Evolutionary conservation across 2,888 invertebrate species (phyloP).

Genomic region (Sepiola atlantica): DNA sequence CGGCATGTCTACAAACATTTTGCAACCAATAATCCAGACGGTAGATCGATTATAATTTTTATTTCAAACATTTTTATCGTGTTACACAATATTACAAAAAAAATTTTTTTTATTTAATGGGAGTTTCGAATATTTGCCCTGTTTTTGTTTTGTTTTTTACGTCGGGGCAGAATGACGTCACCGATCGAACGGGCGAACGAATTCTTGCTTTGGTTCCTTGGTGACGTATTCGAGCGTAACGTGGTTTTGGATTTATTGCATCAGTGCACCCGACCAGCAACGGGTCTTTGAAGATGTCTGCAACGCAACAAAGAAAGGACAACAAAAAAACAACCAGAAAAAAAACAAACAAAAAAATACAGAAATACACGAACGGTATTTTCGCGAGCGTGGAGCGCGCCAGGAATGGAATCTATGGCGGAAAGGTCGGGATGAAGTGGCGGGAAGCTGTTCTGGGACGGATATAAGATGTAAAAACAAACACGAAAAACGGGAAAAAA

Average conservation of each 20-base stretch:
- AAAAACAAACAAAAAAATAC: not conserved
- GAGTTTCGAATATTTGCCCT: not conserved
- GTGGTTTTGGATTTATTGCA: not conserved
- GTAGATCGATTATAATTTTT: not conserved
- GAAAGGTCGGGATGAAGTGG: not conserved
- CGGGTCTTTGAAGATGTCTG: not conserved
- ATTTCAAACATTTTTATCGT: not conserved
- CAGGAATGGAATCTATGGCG: not conserved
- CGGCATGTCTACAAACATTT: not conserved
- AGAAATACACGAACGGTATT: not conserved
- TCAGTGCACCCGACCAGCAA: not conserved
- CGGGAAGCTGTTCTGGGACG: no score
- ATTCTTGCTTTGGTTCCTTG: constrained; percentile 8
- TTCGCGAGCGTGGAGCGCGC: not conserved
- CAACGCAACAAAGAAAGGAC: not conserved
- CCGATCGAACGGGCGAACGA: not conserved
- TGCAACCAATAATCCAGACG: not conserved
- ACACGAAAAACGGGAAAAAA: not conserved
- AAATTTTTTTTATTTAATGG: not conserved
- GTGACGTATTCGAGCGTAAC: not conserved
- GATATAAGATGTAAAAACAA: no score
- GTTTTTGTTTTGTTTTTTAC: not conserved
- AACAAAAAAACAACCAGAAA: no score
- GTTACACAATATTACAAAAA: not conserved
- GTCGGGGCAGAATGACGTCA: not conserved